Percentiles rank a stretch among this genome's conserved stretches.
These are phyloP conservation scores for Epinephelus coioides DNA, from an alignment of 2,797 vertebrate genomes.

Conservation along the genomic window DNA sequence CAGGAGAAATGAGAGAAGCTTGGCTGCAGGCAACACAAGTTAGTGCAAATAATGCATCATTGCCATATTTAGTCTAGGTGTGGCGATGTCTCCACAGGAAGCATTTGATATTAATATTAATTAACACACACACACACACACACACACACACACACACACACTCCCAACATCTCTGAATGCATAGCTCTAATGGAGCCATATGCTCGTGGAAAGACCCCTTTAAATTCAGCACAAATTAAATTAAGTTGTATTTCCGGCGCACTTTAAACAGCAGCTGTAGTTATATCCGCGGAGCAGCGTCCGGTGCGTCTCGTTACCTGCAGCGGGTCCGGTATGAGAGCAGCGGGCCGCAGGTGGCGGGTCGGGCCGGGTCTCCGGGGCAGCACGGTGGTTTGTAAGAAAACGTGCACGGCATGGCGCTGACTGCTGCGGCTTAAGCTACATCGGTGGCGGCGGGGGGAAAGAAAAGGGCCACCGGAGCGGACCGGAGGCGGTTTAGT, in stretches of 20 bases:
- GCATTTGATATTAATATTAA: no score
- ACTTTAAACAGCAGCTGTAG: neutral
- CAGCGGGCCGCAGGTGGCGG: conserved; percentile 2
- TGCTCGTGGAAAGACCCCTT: neutral
- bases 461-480: neutral
- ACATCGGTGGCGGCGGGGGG: neutral
- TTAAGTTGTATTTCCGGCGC: neutral
- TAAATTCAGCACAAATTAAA: neutral
- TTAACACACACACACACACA: neutral
- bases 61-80: neutral
- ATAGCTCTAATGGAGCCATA: neutral
- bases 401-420: conserved; percentile 75
- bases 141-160: neutral
- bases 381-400: conserved; percentile 61
- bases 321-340: conserved; percentile 23
- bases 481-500: conserved; percentile 1
- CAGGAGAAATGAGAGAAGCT: neutral
- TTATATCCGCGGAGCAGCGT: no score
- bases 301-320: conserved; percentile 64
- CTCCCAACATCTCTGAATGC: neutral
- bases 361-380: conserved; percentile 29
- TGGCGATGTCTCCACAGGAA: neutral
- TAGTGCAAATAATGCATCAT: neutral
- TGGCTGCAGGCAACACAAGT: neutral
- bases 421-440: neutral